phyloP scores from a whole-genome alignment of 2,888 invertebrate species.

The Xanthia togata region DNA sequence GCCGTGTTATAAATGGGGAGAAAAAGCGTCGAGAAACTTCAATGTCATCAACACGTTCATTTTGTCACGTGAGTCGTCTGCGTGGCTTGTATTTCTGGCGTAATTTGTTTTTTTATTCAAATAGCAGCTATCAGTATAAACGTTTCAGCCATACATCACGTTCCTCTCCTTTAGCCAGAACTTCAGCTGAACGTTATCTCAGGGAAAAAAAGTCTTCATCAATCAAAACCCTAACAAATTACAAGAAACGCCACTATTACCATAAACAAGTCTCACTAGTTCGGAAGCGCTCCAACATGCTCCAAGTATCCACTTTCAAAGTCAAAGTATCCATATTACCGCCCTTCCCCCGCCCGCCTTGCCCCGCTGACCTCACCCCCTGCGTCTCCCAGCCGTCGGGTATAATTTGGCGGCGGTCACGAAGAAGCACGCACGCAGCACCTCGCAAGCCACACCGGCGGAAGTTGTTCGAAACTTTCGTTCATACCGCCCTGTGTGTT shows the following conservation, averaged over 20 bases:
- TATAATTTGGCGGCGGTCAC: conserved; percentile 63
- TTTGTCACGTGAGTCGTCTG: conserved; percentile 21
- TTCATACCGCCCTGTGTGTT: conserved; percentile 63
- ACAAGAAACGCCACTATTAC: conserved; percentile 56
- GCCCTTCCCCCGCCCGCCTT: background rate
- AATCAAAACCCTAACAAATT: conserved; percentile 50
- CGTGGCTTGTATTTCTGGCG: conserved; percentile 25
- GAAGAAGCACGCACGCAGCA: conserved; percentile 66
- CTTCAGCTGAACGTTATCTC: conserved; percentile 11
- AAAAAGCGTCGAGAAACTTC: conserved; percentile 39
- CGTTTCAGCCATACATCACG: conserved; percentile 14
- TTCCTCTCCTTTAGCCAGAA: conserved; percentile 1
- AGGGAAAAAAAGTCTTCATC: conserved; percentile 34
- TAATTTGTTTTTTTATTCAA: conserved; percentile 42
- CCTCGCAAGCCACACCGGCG: conserved; percentile 51
- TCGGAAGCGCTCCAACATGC: conserved; percentile 60
- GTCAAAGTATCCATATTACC: conserved; percentile 68
- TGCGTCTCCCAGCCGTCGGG: conserved; percentile 30
- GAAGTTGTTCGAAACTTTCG: conserved; percentile 67
- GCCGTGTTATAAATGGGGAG: background rate
- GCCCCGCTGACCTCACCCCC: conserved; percentile 23
- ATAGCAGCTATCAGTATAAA: conserved; percentile 9
- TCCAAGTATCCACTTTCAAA: conserved; percentile 68
- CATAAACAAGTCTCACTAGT: conserved; percentile 57
- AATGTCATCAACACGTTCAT: conserved; percentile 34